phyloP scores from a whole-genome alignment of 2,113 vertebrate species.

The Callipepla squamata region DNA sequence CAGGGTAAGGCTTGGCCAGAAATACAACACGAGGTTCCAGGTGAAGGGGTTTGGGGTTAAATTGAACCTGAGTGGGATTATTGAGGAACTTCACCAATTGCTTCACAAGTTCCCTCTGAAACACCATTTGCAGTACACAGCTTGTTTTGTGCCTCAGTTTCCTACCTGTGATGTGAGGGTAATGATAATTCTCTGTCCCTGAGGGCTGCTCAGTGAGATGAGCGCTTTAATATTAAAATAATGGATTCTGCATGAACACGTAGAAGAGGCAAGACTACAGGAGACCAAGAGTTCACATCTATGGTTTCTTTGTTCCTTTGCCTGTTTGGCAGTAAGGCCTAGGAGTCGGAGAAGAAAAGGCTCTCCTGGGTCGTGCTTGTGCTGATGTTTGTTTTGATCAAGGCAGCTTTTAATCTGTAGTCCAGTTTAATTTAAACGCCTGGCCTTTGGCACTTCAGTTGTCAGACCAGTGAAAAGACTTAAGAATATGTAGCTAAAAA shows the following conservation, averaged over 20 bases:
- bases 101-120: neutral
- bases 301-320: neutral
- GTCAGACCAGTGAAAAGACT: neutral
- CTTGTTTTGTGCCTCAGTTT: neutral
- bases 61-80: neutral
- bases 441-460: neutral
- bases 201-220: neutral
- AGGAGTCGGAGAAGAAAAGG: neutral
- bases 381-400: slow-evolving; percentile 6
- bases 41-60: neutral
- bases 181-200: neutral
- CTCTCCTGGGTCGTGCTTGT: neutral
- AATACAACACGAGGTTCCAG: neutral
- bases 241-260: neutral
- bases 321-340: neutral
- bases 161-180: neutral
- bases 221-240: neutral
- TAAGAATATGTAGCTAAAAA: neutral
- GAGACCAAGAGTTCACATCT: neutral
- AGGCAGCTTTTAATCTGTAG: neutral
- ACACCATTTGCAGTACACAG: neutral
- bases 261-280: neutral
- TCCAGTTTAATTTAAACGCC: neutral
- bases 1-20: neutral
- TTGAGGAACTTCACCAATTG: neutral